Evolutionary conservation across 2,113 vertebrate genomes (phyloP).

Genomic region (Grallaria varia): DNA sequence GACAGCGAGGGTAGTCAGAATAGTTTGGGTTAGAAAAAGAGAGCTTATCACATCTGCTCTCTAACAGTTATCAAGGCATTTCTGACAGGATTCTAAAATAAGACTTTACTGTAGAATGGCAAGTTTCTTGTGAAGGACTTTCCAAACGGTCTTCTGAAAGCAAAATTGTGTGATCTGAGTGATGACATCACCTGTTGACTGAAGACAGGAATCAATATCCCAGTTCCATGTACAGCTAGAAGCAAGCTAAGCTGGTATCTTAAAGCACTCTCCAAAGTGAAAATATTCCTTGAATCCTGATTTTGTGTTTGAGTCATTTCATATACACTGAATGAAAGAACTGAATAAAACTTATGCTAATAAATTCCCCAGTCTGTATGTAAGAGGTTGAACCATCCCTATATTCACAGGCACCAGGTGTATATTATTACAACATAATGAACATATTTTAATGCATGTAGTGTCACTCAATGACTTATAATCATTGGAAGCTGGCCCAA

Average conservation of each 20-base stretch:
- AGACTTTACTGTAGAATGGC: neutral
- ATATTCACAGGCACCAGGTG: neutral
- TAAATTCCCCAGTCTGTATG: neutral
- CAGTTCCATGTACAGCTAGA: neutral
- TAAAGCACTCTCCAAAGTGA: neutral
- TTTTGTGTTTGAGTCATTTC: neutral
- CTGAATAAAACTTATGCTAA: neutral
- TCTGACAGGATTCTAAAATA: neutral
- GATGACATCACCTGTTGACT: neutral
- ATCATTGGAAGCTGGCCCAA: neutral
- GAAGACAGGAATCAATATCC: neutral
- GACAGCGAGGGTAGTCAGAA: neutral
- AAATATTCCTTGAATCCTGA: neutral
- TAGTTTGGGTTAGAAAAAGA: neutral
- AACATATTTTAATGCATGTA: neutral
- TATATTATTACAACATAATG: neutral
- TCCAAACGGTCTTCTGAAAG: neutral
- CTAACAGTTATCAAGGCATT: neutral
- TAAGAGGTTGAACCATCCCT: neutral
- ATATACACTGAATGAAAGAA: neutral
- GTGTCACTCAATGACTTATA: neutral
- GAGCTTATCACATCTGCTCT: neutral
- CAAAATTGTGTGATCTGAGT: neutral
- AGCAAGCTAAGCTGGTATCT: neutral
- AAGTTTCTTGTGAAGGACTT: neutral